phyloP scores from a whole-genome alignment of 2,888 invertebrate genomes.

The Hyposoter dolosus region DNA sequence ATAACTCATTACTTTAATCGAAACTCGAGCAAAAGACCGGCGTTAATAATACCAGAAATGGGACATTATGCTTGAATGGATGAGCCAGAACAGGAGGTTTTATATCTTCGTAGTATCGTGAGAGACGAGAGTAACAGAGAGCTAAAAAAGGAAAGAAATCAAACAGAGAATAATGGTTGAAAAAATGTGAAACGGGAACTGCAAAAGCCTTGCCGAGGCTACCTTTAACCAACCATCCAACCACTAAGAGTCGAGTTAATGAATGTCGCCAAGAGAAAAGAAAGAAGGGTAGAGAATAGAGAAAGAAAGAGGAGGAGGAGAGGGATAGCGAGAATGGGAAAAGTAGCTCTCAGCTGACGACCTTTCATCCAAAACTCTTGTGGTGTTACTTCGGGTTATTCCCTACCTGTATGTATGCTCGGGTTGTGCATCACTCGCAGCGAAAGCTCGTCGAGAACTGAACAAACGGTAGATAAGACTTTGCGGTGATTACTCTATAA shows the following conservation, averaged over 20 bases:
- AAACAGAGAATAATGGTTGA: slow-evolving; percentile 28
- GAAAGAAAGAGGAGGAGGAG: slow-evolving; percentile 4
- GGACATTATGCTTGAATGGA: slow-evolving; percentile 50
- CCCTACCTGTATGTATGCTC: slow-evolving; percentile 24
- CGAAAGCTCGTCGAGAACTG: slow-evolving; percentile 74
- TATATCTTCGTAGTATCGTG: slow-evolving; percentile 19
- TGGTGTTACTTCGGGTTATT: slow-evolving; percentile 20
- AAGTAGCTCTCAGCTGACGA: slow-evolving; percentile 67
- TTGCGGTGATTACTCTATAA: slow-evolving; percentile 83
- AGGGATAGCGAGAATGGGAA: slow-evolving; percentile 63
- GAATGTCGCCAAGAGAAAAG: slow-evolving; percentile 44
- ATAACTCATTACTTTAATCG: neutral
- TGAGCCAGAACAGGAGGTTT: neutral
- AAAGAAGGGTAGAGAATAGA: slow-evolving; percentile 44
- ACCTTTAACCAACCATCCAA: slow-evolving; percentile 35
- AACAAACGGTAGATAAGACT: slow-evolving; percentile 83
- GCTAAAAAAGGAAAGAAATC: slow-evolving; percentile 34
- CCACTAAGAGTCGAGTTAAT: slow-evolving; percentile 57
- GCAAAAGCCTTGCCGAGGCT: slow-evolving; percentile 36
- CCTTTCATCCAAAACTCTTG: slow-evolving; percentile 61
- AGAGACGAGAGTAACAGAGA: slow-evolving; percentile 34
- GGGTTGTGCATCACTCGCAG: slow-evolving; percentile 50
- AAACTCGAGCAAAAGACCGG: neutral
- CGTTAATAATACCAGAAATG: slow-evolving; percentile 20
- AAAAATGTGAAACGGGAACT: slow-evolving; percentile 46